These are phyloP conservation scores for Agrochola macilenta DNA, from an alignment of 2,888 invertebrate species.

Conservation along the genomic window DNA sequence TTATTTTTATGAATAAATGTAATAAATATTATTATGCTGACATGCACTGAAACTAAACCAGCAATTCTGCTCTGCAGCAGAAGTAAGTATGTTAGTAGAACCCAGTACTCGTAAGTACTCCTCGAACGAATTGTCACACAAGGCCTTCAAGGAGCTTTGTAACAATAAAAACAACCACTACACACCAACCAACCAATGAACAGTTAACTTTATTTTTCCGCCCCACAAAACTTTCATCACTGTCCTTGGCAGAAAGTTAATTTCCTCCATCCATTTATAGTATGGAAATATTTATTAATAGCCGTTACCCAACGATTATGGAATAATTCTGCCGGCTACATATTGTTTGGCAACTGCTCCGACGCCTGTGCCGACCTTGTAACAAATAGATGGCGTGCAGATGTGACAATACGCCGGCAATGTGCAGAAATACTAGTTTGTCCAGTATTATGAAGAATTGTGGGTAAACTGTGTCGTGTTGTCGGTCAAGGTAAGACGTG, in stretches of 20 bases:
- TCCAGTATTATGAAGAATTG: constrained; percentile 15
- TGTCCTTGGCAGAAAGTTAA: constrained; percentile 43
- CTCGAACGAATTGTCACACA: background rate
- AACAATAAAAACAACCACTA: background rate
- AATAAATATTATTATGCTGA: too few species aligned
- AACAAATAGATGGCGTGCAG: constrained; percentile 65
- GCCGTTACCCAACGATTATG: constrained; percentile 53
- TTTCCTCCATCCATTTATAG: constrained; percentile 29
- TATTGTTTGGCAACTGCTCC: constrained; percentile 62
- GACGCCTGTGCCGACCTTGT: constrained; percentile 61
- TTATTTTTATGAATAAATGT: too few species aligned
- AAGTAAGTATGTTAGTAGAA: background rate
- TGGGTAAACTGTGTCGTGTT: background rate
- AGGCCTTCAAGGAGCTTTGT: background rate
- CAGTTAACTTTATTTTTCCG: background rate
- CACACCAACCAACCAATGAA: background rate
- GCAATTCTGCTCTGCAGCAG: background rate
- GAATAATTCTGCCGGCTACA: constrained; percentile 58
- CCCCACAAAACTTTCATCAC: background rate
- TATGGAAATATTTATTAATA: constrained; percentile 53
- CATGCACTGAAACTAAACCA: background rate
- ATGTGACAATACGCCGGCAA: constrained; percentile 51
- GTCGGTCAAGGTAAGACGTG: constrained; percentile 36
- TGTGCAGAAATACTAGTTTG: constrained; percentile 58
- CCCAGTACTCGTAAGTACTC: background rate